Conservation (phyloP, 2,888 invertebrate genomes). For the Proisotoma minuta region DNA sequence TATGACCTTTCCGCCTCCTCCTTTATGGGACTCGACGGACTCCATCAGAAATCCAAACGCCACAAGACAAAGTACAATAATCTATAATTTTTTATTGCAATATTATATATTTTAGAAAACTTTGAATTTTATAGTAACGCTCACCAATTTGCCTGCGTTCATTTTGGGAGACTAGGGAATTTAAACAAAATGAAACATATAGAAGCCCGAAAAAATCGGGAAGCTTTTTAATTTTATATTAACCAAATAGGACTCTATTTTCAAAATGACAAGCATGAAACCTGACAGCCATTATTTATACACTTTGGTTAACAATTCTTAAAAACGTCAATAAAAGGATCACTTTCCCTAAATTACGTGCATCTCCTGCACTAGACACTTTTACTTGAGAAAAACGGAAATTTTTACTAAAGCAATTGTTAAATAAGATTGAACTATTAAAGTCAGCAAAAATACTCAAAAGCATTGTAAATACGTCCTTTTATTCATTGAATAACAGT, state of each 20-base stretch:
- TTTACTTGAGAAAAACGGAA: neutral
- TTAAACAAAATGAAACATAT: neutral
- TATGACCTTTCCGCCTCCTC: constrained; percentile 17
- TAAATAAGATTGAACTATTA: constrained; percentile 7
- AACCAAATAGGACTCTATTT: neutral
- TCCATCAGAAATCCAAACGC: constrained; percentile 7
- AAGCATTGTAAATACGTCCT: no score
- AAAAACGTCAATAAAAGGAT: neutral
- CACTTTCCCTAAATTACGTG: constrained; percentile 13
- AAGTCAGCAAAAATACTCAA: no score
- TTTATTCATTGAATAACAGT: no score
- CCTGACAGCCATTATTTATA: constrained; percentile 11
- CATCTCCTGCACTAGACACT: constrained; percentile 1
- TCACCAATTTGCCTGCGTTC: constrained; percentile 2
- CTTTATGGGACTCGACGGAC: constrained; percentile 15
- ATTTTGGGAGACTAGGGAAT: neutral
- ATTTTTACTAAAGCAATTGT: constrained; percentile 6
- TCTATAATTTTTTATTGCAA: no score
- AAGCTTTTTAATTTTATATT: neutral
- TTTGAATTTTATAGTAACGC: no score
- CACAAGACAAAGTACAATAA: constrained; percentile 9
- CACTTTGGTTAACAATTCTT: constrained; percentile 5
- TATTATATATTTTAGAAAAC: no score
- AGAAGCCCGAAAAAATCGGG: constrained; percentile 1
- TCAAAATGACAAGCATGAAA: constrained; percentile 14